Conservation (phyloP, 2,113 vertebrate species). For the Podocnemis expansa region DNA sequence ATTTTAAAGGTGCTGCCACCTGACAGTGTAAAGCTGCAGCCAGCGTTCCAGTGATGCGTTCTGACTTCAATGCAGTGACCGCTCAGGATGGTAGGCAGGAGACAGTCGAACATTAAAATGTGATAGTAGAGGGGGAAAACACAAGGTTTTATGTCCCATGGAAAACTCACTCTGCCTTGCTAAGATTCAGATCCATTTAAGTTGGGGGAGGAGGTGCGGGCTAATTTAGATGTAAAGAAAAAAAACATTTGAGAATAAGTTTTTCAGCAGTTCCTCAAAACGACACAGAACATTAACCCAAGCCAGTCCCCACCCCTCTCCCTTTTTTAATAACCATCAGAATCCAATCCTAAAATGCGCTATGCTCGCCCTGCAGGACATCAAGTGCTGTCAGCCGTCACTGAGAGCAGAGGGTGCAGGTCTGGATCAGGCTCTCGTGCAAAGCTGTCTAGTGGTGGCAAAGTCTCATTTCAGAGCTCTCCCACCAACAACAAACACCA, state of each 20-base stretch:
- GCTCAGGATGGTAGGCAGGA: fast-evolving
- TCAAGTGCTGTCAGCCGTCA: background rate
- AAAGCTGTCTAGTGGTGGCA: background rate
- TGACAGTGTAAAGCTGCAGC: fast-evolving
- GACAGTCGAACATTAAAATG: background rate
- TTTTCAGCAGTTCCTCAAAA: background rate
- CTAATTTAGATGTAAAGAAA: background rate
- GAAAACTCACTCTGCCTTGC: background rate
- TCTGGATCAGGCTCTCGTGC: background rate
- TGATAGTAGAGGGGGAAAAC: background rate
- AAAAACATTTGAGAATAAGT: background rate
- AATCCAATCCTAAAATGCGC: background rate
- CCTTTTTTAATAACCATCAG: background rate
- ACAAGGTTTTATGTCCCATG: conserved; percentile 13
- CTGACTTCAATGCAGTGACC: fast-evolving
- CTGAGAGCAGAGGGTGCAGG: background rate
- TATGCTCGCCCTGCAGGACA: background rate
- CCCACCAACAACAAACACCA: background rate
- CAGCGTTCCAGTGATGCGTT: fast-evolving
- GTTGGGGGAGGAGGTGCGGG: fast-evolving
- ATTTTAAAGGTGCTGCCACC: fast-evolving
- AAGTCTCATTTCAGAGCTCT: background rate
- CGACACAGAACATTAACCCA: background rate
- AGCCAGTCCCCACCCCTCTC: background rate
- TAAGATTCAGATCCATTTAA: fast-evolving